Base-by-base conservation (phyloP, 2,888 invertebrate genomes). In the Parelbella ahira region DNA sequence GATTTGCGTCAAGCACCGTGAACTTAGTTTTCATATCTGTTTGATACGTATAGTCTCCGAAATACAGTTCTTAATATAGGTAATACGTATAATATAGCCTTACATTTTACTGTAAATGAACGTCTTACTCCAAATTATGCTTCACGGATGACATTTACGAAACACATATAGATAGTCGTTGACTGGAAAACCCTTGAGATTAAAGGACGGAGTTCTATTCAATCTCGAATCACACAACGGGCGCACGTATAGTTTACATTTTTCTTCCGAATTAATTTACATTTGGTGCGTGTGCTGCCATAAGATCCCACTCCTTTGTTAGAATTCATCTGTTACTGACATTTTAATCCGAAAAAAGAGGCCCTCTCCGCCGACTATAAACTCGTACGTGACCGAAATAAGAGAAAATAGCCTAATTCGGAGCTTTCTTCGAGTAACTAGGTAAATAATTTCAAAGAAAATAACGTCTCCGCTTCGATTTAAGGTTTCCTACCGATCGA, bases 311-410 rank as follows among this genome's bases (percentile, higher is more conserved):
- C 49, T 54, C 56, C 62, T 62, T 68, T 60, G 57, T 63, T 58
- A 51, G 65, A 69, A 76, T 70, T 73, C 68, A 63, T 77, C 78
- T 81, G 81, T 57, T 60, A 70, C 64, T 72, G 81, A 79, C 78
- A 53, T 79, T 77, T 81, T 79, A 81, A 81, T 80, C 71, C 63
- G 53, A 64, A 63, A 64, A 63, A 63, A 61, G 60, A 58, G 61
- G 55, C 62, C 55, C 61, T 54, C 58, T 58, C 63, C 53, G 60
- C 58, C 56, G 70, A 68, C 72, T 72, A 70, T 73, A 69, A 76
- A 73, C 63, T 56, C 45, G 59, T 56, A 80, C 81, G 81, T 81
- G 81, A 77, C 62, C 55, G 47, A 71, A 78, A 81, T 81, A 64
- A 68, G 61, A 68, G 68, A 59, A 61, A 10, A 54, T 42, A 51